Conservation (phyloP, 2,113 vertebrate genomes). For the Microcebus ravelobensis region DNA sequence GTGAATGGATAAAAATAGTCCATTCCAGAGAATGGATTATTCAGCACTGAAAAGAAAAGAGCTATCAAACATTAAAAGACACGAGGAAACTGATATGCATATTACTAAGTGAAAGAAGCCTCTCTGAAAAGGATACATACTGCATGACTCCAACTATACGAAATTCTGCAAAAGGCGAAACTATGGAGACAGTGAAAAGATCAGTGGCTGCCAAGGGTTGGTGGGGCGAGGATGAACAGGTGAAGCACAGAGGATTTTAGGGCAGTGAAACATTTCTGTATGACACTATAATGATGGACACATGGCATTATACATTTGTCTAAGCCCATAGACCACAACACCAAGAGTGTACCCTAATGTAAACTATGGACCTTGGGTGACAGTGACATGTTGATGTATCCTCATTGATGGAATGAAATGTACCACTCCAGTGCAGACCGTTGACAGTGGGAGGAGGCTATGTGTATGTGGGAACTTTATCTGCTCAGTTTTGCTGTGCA, state of each 20-base stretch:
- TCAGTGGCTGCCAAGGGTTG: not conserved
- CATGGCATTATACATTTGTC: not conserved
- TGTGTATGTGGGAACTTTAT: not conserved
- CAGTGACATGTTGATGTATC: not conserved
- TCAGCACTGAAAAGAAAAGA: not conserved
- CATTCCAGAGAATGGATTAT: not conserved
- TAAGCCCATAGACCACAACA: not conserved
- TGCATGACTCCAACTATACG: not conserved
- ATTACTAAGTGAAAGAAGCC: not conserved
- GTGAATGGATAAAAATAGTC: not conserved
- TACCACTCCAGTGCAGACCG: accelerated
- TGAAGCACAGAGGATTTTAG: not conserved
- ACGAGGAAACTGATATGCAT: not conserved
- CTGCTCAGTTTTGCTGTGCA: not conserved
- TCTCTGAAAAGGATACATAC: not conserved
- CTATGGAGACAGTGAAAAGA: not conserved
- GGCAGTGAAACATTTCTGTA: not conserved
- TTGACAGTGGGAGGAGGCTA: not conserved
- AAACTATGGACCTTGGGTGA: not conserved
- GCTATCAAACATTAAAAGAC: not conserved
- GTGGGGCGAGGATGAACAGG: not conserved
- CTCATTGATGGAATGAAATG: not conserved
- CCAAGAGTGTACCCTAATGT: not conserved
- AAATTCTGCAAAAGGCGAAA: not conserved
- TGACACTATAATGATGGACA: not conserved